Percentiles rank a stretch among this genome's conserved stretches.
phyloP scores from a whole-genome alignment of 2,113 vertebrate genomes.

The Trichechus manatus region DNA sequence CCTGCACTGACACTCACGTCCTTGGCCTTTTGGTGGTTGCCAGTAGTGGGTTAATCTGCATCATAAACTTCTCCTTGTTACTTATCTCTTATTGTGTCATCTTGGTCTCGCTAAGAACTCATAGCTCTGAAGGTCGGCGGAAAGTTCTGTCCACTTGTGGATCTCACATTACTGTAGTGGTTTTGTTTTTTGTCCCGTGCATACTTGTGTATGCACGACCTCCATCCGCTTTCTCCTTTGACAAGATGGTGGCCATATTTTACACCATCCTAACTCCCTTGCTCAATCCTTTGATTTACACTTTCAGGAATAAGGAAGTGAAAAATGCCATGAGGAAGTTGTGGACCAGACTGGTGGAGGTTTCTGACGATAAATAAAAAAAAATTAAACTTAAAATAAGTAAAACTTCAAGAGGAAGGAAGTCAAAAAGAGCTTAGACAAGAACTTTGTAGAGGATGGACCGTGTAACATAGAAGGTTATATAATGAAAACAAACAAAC shows the following conservation, averaged over 20 bases:
- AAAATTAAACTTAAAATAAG: neutral
- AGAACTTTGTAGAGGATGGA: neutral
- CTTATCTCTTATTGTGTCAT: too few species aligned
- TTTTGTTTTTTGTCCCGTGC: neutral
- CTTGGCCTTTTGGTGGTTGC: too few species aligned
- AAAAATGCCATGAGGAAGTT: conserved; percentile 40
- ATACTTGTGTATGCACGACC: conserved; percentile 28
- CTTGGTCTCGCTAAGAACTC: too few species aligned
- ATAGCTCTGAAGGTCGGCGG: too few species aligned
- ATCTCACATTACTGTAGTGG: too few species aligned
- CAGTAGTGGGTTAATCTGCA: too few species aligned
- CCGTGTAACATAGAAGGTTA: neutral
- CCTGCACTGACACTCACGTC: too few species aligned
- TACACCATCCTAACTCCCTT: conserved; percentile 70
- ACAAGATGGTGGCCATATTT: conserved; percentile 67
- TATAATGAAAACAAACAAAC: neutral
- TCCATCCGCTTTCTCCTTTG: conserved; percentile 17
- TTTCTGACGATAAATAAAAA: conserved; percentile 51
- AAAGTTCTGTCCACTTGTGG: too few species aligned
- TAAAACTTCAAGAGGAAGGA: neutral
- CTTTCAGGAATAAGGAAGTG: too few species aligned
- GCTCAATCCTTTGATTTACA: conserved; percentile 66
- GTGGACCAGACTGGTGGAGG: neutral
- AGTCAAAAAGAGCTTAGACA: neutral
- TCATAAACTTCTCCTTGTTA: too few species aligned